Evolutionary conservation across 2,797 vertebrate species (phyloP).

Genomic region (Cetoscarus ocellatus): DNA sequence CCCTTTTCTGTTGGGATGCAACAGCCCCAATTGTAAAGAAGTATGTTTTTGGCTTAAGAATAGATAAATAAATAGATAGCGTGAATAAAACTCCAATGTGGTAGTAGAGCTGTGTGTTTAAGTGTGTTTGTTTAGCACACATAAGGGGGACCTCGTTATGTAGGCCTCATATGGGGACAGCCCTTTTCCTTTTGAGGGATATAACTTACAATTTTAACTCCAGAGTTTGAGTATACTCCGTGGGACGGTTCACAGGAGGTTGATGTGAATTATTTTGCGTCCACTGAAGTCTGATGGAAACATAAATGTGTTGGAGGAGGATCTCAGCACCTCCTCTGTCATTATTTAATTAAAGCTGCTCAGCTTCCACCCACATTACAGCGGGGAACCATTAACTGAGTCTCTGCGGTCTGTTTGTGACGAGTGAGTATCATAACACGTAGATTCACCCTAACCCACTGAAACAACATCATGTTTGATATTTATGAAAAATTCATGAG

Average conservation of each 20-base stretch:
- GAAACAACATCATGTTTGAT: slow-evolving; percentile 6
- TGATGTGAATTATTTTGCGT: neutral
- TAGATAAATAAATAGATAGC: no score
- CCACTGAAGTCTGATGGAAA: neutral
- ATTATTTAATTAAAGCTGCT: slow-evolving; percentile 8
- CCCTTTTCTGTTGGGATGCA: neutral
- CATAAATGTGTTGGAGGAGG: neutral
- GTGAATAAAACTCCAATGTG: no score
- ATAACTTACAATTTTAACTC: no score
- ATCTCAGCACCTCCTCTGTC: neutral
- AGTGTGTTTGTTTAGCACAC: no score
- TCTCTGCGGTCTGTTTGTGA: neutral
- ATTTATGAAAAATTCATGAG: slow-evolving; percentile 21
- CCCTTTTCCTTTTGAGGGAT: no score
- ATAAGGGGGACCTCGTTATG: no score
- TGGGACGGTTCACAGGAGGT: no score
- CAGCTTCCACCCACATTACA: neutral
- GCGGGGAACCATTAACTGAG: neutral
- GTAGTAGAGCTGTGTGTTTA: no score
- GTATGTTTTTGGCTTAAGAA: no score
- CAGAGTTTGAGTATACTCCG: no score
- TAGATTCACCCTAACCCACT: neutral
- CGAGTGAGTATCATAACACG: neutral
- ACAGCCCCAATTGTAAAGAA: no score
- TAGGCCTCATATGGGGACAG: no score